phyloP scores from a whole-genome alignment of 2,888 invertebrate species.

The Acleris literana region DNA sequence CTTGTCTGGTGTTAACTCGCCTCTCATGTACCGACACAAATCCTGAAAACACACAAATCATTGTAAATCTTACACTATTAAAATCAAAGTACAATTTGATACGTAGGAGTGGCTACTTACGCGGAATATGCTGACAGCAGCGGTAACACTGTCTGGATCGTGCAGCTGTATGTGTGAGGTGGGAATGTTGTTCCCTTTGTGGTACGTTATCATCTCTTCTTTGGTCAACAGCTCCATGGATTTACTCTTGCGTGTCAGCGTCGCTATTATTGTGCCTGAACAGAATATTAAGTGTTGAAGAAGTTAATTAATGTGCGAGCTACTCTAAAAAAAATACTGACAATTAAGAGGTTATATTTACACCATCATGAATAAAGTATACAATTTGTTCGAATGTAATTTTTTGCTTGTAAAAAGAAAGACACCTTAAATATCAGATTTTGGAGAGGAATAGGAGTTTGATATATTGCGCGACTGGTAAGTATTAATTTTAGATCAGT shows the following conservation, averaged over 20 bases:
- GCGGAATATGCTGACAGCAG: conserved; percentile 95
- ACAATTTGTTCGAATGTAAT: too few relatives aligned
- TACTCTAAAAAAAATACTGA: too few relatives aligned
- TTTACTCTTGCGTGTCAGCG: conserved; percentile 91
- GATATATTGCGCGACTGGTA: too few relatives aligned
- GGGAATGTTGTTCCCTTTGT: conserved; percentile 93
- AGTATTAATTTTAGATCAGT: too few relatives aligned
- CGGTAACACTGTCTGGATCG: conserved; percentile 95
- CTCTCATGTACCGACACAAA: conserved; percentile 93
- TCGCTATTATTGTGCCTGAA: conserved; percentile 90
- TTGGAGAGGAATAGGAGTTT: too few relatives aligned
- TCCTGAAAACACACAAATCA: conserved; percentile 83
- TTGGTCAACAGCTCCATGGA: conserved; percentile 92
- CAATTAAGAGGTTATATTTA: too few relatives aligned
- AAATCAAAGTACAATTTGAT: neutral
- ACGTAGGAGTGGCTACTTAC: conserved; percentile 77
- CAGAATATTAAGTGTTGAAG: neutral
- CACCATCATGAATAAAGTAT: too few relatives aligned
- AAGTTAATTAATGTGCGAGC: too few relatives aligned
- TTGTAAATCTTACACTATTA: neutral
- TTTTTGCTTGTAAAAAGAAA: too few relatives aligned
- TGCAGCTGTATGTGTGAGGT: conserved; percentile 97
- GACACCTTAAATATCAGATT: too few relatives aligned
- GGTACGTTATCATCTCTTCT: conserved; percentile 96
- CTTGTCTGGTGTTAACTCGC: conserved; percentile 92